phyloP scores from a whole-genome alignment of 2,113 vertebrate species.

The Tragulus kanchil region DNA sequence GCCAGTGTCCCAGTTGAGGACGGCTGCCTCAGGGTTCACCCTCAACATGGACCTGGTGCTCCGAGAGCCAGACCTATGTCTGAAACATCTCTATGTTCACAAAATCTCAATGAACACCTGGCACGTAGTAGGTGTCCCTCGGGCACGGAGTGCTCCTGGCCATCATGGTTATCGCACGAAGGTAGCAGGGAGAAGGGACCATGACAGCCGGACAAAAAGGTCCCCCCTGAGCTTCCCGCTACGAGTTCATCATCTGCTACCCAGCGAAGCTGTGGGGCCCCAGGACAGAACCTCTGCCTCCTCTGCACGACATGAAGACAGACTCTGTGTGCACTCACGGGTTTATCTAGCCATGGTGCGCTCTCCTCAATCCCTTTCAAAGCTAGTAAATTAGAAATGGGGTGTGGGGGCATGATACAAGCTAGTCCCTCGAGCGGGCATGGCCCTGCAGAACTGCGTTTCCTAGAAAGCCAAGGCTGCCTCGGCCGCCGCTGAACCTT shows the following conservation, averaged over 20 bases:
- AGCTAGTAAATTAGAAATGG: background rate
- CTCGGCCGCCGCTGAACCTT: background rate
- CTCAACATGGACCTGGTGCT: background rate
- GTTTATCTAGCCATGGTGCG: background rate
- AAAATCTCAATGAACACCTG: background rate
- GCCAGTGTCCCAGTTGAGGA: background rate
- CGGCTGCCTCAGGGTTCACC: no score
- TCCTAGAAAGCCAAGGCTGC: background rate
- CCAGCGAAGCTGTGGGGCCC: background rate
- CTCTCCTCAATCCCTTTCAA: background rate
- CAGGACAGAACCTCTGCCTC: background rate
- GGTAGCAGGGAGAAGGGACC: background rate
- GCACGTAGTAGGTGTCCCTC: background rate
- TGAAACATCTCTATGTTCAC: background rate
- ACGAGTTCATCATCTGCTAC: rapidly evolving
- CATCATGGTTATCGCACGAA: background rate
- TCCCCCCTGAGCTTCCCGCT: rapidly evolving
- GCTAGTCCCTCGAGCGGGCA: background rate
- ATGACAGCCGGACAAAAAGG: background rate
- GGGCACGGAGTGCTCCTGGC: no score
- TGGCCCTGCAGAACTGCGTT: background rate
- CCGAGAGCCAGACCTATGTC: background rate
- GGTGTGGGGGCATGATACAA: background rate
- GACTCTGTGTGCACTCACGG: background rate
- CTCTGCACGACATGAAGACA: background rate